Conservation (phyloP, 2,888 invertebrate species). For the Himalopsyche japonica region DNA sequence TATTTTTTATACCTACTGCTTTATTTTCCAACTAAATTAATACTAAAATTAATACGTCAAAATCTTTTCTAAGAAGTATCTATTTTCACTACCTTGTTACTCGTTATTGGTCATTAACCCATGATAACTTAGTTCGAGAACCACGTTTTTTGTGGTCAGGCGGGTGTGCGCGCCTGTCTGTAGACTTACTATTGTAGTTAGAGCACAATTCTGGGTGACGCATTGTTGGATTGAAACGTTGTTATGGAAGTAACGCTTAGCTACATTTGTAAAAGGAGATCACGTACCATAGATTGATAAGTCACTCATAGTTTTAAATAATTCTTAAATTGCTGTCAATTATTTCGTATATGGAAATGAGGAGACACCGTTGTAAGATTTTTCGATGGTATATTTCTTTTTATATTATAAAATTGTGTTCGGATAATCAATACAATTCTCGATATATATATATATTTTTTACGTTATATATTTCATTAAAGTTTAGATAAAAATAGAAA, state of each 20-base stretch:
- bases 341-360: no score
- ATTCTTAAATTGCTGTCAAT: not conserved
- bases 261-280: not conserved
- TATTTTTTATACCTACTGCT: no score
- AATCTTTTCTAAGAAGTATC: not conserved
- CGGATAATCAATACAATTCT: no score
- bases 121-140: not conserved
- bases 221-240: not conserved
- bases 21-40: not conserved
- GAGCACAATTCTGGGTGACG: not conserved
- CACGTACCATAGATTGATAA: not conserved
- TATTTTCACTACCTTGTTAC: not conserved
- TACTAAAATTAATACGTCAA: not conserved
- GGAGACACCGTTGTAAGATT: no score
- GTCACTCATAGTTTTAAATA: not conserved
- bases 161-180: not conserved
- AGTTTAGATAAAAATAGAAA: no score
- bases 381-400: no score
- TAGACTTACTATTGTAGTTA: no score
- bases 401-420: no score
- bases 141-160: not conserved
- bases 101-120: slow-evolving; percentile 14
- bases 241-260: not conserved
- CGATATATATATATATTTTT: no score
- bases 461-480: no score